Evolutionary conservation across 2,797 vertebrate species (phyloP).

Genomic region (Taeniopygia guttata): DNA sequence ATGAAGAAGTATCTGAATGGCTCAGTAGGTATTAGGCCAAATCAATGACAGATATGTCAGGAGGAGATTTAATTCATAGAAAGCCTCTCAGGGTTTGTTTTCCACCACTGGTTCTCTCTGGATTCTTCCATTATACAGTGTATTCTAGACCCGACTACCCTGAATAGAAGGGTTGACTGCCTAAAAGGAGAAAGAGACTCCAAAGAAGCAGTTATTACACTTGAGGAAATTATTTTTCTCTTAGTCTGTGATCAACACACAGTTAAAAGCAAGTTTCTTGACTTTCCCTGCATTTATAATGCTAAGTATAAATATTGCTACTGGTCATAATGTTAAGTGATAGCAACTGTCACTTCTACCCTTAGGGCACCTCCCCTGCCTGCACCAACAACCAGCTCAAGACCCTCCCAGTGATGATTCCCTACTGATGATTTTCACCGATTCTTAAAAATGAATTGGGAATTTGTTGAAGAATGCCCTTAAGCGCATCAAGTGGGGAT

Average conservation of each 20-base stretch:
- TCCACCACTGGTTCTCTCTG: background rate
- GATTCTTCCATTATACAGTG: background rate
- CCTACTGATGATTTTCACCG: constrained; percentile 6
- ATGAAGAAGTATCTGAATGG: background rate
- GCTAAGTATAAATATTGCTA: background rate
- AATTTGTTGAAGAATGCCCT: constrained; percentile 41
- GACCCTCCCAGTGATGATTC: background rate
- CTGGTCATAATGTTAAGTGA: background rate
- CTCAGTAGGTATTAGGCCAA: background rate
- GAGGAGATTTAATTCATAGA: background rate
- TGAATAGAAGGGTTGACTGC: background rate
- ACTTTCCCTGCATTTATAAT: background rate
- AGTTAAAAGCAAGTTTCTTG: background rate
- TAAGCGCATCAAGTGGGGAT: constrained; percentile 14
- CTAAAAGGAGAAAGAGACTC: background rate
- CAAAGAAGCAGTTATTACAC: background rate
- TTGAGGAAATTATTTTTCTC: background rate
- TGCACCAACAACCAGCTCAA: background rate
- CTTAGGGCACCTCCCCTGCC: background rate
- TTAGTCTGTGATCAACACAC: background rate
- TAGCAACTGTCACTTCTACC: background rate
- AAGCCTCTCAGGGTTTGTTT: background rate
- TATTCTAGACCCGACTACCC: background rate
- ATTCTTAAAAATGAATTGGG: constrained; percentile 10
- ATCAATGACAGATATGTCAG: background rate